Conservation (phyloP, 2,888 invertebrate species). For the Epirrhoe alternata region DNA sequence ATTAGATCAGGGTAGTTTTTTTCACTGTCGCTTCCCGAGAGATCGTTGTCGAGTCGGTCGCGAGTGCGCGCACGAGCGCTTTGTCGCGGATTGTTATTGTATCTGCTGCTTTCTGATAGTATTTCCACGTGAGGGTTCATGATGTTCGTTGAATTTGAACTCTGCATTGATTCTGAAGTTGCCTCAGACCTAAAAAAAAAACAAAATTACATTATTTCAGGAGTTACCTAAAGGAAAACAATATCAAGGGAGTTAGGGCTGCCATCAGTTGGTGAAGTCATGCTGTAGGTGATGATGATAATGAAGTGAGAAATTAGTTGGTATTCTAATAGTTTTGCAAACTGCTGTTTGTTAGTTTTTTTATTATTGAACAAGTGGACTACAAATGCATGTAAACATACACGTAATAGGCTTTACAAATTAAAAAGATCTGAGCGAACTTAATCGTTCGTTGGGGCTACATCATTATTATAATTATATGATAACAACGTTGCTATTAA, state of each 20-base stretch:
- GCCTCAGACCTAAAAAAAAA: constrained; percentile 72
- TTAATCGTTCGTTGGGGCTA: too few relatives aligned
- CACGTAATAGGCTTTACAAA: too few relatives aligned
- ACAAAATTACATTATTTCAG: not conserved
- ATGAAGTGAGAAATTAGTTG: too few relatives aligned
- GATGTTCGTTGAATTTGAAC: constrained; percentile 82
- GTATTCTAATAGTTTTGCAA: too few relatives aligned
- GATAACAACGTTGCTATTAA: too few relatives aligned
- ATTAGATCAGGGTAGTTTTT: constrained; percentile 85
- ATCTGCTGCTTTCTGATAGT: constrained; percentile 69
- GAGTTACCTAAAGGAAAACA: not conserved
- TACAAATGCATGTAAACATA: too few relatives aligned
- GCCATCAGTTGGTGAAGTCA: not conserved
- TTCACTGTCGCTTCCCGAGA: constrained; percentile 80
- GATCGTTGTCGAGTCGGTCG: constrained; percentile 78
- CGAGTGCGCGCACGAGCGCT: constrained; percentile 70
- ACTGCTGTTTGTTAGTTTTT: too few relatives aligned
- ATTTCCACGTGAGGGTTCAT: constrained; percentile 73
- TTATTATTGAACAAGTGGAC: too few relatives aligned
- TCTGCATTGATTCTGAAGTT: constrained; percentile 82
- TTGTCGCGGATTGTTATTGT: constrained; percentile 73
- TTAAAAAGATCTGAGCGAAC: too few relatives aligned
- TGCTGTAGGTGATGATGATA: too few relatives aligned
- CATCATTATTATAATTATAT: too few relatives aligned
- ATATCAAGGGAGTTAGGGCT: not conserved